Base-by-base conservation (phyloP, 35 echinoderm and acorn worm species). In the Strongylocentrotus purpuratus region DNA sequence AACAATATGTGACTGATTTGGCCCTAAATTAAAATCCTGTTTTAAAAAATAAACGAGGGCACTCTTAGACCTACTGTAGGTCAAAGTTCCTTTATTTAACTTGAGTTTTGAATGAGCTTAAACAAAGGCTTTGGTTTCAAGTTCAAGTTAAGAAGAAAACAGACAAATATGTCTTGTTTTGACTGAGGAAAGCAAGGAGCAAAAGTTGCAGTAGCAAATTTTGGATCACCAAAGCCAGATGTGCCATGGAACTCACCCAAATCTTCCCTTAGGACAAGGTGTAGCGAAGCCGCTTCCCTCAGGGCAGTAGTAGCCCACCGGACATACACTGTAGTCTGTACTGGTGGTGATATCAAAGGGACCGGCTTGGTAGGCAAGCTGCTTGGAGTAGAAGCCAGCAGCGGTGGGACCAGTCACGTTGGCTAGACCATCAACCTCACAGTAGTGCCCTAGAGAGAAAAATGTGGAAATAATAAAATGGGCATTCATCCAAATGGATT, bases 281-380 rank as follows among this genome's bases (percentile, higher is more conserved):
- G 88, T 94, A 0, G 98, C 97, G 46, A 96, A 58, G 20, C 96
- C 97, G 31, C 96, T 97, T 0, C 98, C 98, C 59, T 97, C 97
- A 9, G 94, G 94, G 60, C 98, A 99, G 94, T 97, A 99, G 87
- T 96, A 99, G 11, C 98, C 98, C 13, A 31, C 15, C 0, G 98
- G 98, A 48, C 98, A 99, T 15, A 99, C 95, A 33, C 97, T 94
- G 88, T 96, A 99, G 78, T 97, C 97, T 2, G 70, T 58, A 31
- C 96, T 99, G 96, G 95, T 96, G 22, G 96, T 96, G 46, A 97
- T 97, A 90, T 97, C 98, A 88, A 99, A 99, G 0, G 98, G 98
- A 31, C 98, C 98, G 7, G 94, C 50, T 85, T 99, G 96, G 41
- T 94, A 94, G 48, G 98, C 98, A 1, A 86, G 86, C 12, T 87